Base-by-base conservation (phyloP, 1,140 invertebrate genomes). In the Papilio helenus region DNA sequence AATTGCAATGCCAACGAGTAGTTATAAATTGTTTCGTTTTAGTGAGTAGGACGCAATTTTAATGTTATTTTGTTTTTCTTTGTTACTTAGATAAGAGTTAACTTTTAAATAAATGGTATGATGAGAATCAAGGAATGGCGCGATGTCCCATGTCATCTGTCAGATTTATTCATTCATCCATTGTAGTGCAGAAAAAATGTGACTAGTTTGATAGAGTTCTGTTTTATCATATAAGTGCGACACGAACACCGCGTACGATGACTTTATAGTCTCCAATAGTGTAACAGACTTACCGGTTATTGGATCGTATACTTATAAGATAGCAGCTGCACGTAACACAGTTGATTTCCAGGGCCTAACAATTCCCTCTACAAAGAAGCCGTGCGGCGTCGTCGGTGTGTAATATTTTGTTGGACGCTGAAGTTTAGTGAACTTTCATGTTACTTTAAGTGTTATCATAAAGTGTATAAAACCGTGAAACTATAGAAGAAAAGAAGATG, bases 151-250 rank as follows among this genome's bases (percentile, higher is more conserved):
- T 94, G 92, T 92, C 91, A 93, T 89, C 91, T 93, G 93, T 93
- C 93, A 93, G 86, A 88, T 92, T 90, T 92, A 90, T 90, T 91
- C 91, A 93, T 92, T 93, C 93, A 94, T 93, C 92, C 93, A 94
- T 93, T 94, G 91, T 85, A 88, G 84, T 93, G 89, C 86, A 92
- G 92, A 93, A 93, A 94, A 93, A 94, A 93, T 93, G 93, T 93
- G 93, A 93, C 92, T 93, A 85, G 92, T 93, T 88, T 87, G 86
- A 89, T 90, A 83, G 89, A 90, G 90, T 89, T 89, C 85, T 90
- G 88, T 93, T 93, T 90, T 87, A 90, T 89, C 82, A 85, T 88
- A 85, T 90, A 88, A 86, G 86, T 89, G 85, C 81, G 91, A 87
- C 83, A 87, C 88, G 86, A 90, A 87, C 87, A 88, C 87, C 89